A percentile compares a stretch with the other conserved stretches of the same genome.
Evolutionary conservation across 2,888 invertebrate genomes (phyloP).

Genomic region (Leptura quadrifasciata): DNA sequence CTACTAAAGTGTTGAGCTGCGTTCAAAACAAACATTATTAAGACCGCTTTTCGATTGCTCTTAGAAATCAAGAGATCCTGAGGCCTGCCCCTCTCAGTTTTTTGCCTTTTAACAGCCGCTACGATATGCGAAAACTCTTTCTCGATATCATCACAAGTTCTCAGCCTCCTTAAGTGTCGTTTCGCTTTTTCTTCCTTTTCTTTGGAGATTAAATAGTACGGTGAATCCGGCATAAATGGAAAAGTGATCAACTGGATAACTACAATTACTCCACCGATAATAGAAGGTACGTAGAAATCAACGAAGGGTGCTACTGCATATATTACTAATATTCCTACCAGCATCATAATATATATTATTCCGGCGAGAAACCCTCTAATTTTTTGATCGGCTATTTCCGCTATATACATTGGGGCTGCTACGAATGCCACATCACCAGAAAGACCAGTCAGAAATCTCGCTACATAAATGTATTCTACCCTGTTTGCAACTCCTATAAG

Average conservation of each 20-base stretch:
- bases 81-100: constrained; percentile 68
- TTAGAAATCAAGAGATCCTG: constrained; percentile 68
- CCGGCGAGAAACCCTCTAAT: constrained; percentile 71
- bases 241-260: constrained; percentile 68
- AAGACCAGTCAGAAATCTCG: constrained; percentile 70
- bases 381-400: constrained; percentile 72
- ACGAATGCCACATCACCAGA: constrained; percentile 72
- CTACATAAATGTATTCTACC: constrained; percentile 67
- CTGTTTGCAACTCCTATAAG: constrained; percentile 68
- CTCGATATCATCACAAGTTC: constrained; percentile 64
- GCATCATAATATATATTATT: constrained; percentile 72
- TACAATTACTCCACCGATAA: constrained; percentile 65
- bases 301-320: constrained; percentile 69
- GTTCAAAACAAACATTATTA: constrained; percentile 70
- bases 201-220: constrained; percentile 69
- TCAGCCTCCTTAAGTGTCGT: constrained; percentile 63
- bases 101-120: constrained; percentile 68
- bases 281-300: constrained; percentile 63
- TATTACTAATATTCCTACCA: constrained; percentile 70
- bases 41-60: constrained; percentile 69
- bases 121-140: constrained; percentile 68
- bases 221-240: constrained; percentile 67
- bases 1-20: constrained; percentile 71
- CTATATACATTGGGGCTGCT: constrained; percentile 72
- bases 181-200: constrained; percentile 67